Base-by-base conservation (phyloP, 2,113 vertebrate species). In the Bagarius yarrelli region DNA sequence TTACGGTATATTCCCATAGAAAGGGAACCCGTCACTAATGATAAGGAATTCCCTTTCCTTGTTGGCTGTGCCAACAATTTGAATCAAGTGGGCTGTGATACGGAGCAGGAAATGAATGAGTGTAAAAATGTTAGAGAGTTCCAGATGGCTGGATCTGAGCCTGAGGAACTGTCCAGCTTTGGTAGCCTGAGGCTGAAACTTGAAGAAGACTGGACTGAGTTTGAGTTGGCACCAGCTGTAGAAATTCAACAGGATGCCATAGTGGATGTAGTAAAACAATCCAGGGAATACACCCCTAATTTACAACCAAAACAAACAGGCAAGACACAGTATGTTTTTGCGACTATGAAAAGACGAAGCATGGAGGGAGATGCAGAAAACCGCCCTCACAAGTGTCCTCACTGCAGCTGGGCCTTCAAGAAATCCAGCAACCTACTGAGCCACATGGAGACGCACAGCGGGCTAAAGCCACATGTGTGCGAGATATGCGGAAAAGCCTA, bases 361-460 rank as follows among this genome's bases (percentile, higher is more conserved):
- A 74, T 30, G 5, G 80, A 85, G n/a, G 76, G 82, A 0, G 90
- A 91, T 76, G 47, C 81, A 0, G 87, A 90, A 47, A 85, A 90
- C 50, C 90, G 92, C 15, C 92, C 92, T 11, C 91, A 90, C 81
- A 93, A 93, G 74, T 92, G 88, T 80, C 69, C 66, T 0, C 90
- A 90, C 80, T 89, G 90, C 72, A 79, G 85, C 69, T 87, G 89
- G 90, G 91, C 93, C 60, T 95, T 95, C 1, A 94, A 94, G 2
- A 95, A 95, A 84, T 89, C 93, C 63, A 94, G 93, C 2, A 94
- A 95, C 86, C 88, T 95, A 6, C 91, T 93, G 79, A 95, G 94
- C 85, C 95, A 96, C 81, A 83, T 94, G 32, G 91, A 93, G 2
- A 94, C 93, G 0, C 94, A 95, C 86, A 90, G 88, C 0, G 94